Base-by-base conservation (phyloP, 1,140 invertebrate genomes). In the Drosophila fuyamai region DNA sequence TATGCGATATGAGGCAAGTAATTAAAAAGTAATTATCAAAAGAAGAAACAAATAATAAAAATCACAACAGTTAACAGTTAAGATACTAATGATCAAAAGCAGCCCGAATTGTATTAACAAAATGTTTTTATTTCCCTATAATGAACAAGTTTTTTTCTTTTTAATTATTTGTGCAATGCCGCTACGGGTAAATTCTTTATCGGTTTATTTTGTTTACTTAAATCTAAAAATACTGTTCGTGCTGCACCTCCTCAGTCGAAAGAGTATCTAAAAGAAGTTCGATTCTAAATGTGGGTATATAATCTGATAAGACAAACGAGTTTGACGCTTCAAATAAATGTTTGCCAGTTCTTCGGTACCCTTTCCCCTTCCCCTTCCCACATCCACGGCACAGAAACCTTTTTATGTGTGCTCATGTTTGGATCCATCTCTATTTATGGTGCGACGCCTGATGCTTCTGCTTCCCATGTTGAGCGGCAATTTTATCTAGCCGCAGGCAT, bases 241-340 rank as follows among this genome's bases (percentile, higher is more conserved):
- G 23, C 23, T 23, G 23, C 23, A 32, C 29, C 5, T 12, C 4
- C 38, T 12, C 47, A 1, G 47, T 4, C n/a, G 16, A 41, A 48
- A 75, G 72, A 54, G 61, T 76, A 76, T 76, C 18, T 23, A 8
- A 16, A 46, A 48, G 48, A 43, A 55, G 18, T 60, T 61, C 74
- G 59, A 60, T 74, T 84, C 68, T 75, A 67, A 81, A 73, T 81
- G 40, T 55, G 54, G 75, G 75, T 76, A 90, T 81, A 90, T 79
- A 85, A 89, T 89, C 85, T 85, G 85, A 89, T 89, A 89, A 84
- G 74, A 89, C 77, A 90, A 89, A 90, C 84, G 85, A 89, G 84
- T 89, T 89, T 89, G 84, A 89, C 84, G 85, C 84, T 89, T 89
- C 85, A 90, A 81, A 89, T 89, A 89, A 89, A 90, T 89, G 80